Conservation (phyloP, 2,888 invertebrate species). For the Aphrophora alni region DNA sequence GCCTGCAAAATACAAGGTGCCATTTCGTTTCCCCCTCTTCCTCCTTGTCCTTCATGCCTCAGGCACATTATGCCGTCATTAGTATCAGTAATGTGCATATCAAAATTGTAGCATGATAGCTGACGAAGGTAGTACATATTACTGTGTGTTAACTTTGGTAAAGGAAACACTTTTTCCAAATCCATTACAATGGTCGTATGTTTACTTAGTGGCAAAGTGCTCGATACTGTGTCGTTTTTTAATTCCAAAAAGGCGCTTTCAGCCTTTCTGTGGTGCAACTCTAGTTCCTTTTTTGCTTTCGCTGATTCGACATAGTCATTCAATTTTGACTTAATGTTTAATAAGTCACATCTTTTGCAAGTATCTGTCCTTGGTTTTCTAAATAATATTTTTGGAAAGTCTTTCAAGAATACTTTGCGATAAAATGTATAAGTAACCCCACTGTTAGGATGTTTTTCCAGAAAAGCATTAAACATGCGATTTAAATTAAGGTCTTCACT, state of each 20-base stretch:
- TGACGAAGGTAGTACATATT: slow-evolving; percentile 52
- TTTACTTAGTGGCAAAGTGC: not conserved
- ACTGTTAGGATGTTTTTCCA: too few species aligned
- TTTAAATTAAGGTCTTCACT: too few species aligned
- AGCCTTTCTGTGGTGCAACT: slow-evolving; percentile 15
- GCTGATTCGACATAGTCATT: too few species aligned
- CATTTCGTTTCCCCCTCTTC: slow-evolving; percentile 27
- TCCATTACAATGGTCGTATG: not conserved
- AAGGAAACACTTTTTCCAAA: slow-evolving; percentile 13
- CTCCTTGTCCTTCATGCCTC: slow-evolving; percentile 39
- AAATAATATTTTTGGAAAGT: too few species aligned
- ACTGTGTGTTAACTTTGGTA: slow-evolving; percentile 47
- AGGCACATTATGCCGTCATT: slow-evolving; percentile 48
- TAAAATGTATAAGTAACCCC: too few species aligned
- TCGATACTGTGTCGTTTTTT: not conserved
- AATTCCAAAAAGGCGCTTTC: not conserved
- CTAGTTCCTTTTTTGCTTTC: not conserved
- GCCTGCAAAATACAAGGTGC: slow-evolving; percentile 15
- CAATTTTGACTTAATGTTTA: too few species aligned
- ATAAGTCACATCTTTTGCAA: too few species aligned
- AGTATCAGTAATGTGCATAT: slow-evolving; percentile 46
- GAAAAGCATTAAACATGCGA: too few species aligned
- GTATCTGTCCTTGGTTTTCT: too few species aligned
- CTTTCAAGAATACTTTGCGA: too few species aligned
- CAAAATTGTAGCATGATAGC: slow-evolving; percentile 48